Percentiles rank a stretch among this genome's conserved stretches.
Evolutionary conservation across 64 coral and sea anemone genomes (phyloP).

Genomic region (Stichodactyla helianthus): DNA sequence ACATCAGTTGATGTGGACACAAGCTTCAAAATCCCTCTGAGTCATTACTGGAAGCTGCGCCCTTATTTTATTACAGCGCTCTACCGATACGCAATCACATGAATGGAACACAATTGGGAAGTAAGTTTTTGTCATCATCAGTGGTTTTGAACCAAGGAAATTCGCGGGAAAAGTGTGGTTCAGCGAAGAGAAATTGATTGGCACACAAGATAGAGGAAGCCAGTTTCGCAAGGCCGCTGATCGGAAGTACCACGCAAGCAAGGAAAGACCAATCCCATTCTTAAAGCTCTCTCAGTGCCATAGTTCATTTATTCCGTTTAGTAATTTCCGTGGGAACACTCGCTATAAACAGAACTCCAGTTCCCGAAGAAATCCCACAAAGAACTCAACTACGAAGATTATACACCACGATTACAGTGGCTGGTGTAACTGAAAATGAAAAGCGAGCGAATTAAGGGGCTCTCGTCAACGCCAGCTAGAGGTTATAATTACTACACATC

Average conservation of each 20-base stretch:
- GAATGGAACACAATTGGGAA: neutral
- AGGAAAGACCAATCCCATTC: slow-evolving; percentile 48
- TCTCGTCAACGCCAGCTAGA: slow-evolving; percentile 16
- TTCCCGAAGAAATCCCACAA: neutral
- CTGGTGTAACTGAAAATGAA: slow-evolving; percentile 12
- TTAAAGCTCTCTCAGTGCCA: slow-evolving; percentile 8
- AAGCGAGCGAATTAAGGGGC: slow-evolving; percentile 31
- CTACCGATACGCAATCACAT: neutral
- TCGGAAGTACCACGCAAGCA: slow-evolving; percentile 94
- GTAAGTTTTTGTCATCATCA: slow-evolving; percentile 19
- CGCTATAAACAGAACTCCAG: neutral
- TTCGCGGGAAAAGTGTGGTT: slow-evolving; percentile 73
- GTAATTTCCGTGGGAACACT: neutral
- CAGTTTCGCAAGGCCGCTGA: slow-evolving; percentile 69
- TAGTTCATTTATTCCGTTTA: slow-evolving; percentile 2
- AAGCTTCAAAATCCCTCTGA: slow-evolving; percentile 13
- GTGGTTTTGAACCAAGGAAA: slow-evolving; percentile 52
- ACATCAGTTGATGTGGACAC: slow-evolving; percentile 33
- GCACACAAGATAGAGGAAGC: slow-evolving; percentile 81
- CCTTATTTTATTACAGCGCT: neutral
- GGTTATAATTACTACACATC: slow-evolving; percentile 41
- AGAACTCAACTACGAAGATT: neutral
- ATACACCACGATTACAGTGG: neutral
- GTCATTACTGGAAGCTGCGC: slow-evolving; percentile 13
- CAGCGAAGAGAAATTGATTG: slow-evolving; percentile 44